Base-by-base conservation (phyloP, 1,140 invertebrate genomes). In the Leguminivora glycinivorella region DNA sequence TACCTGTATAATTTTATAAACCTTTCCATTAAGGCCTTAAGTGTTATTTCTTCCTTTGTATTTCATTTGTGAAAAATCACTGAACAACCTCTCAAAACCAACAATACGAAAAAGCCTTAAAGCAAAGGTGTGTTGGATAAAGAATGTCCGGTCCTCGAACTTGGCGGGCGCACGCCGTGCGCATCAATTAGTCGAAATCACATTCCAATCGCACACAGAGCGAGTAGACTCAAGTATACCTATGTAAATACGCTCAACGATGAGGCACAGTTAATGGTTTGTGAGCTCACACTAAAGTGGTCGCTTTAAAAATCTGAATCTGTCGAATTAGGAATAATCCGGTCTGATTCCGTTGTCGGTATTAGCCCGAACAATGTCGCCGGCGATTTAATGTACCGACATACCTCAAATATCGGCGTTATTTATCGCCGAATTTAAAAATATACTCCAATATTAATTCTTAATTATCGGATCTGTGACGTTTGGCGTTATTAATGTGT, bases 381-480 rank as follows among this genome's bases (percentile, higher is more conserved):
- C 81, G 82, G 82, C 81, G 83, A 87, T 82, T 80, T 83, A 88
- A 86, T 87, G 56, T 56, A 74, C 73, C 73, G 73, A 80, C 84
- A 87, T 87, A 80, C 80, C 79, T 78, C 68, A 87, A 84, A 87
- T 83, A 83, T 87, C 83, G 77, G 83, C 79, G 68, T 84, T 81
- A 88, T 90, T 90, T 87, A 90, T 84, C 79, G 82, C 85, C 83
- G 84, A 83, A 72, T 82, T 74, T 73, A 56, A 72, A 25, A 63
- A 29, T 63, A 34, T 34, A 63, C 58, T 34, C 26, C 26, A 4
- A 63, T 63, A 63, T 60, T 60, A 26, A 26, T 63, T 63, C 58
- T 43, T 67, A 67, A 67, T 67, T 67, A 67, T 40, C 24, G 38
- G 38, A 67, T 67, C 66, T 6, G 38, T 10, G 31, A 43, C 7